Base-by-base conservation (phyloP, 2,113 vertebrate genomes). In the Ammodytes dubius region DNA sequence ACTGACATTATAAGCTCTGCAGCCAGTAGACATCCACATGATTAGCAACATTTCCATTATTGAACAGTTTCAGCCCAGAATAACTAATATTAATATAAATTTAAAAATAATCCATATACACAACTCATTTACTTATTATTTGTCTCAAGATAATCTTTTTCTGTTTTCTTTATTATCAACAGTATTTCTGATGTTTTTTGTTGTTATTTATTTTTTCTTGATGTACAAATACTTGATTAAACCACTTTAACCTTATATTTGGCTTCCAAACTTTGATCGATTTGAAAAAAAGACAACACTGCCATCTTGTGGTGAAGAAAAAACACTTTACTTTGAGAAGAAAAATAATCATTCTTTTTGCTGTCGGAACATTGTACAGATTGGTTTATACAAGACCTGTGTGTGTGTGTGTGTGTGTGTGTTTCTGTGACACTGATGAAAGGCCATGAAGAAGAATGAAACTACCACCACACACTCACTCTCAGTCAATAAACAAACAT, bases 221-320 rank as follows among this genome's bases (percentile, higher is more conserved):
- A 40, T 19, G 6, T n/a, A 13, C 50, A 42, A 49, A 58, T 65
- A 27, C 9, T 40, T 35, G 4, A 65, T 50, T 1, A 50, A 58
- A 64, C 47, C 35, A 1, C 19, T 57, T 37, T 40, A 3, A 66
- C 10, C 27, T 15, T 37, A 3, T 39, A 35, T 3, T 57, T 13
- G 11, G 13, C 64, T 35, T 35, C 37, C 2, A 45, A 71, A 58
- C 27, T 52, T n/a, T 4, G 11, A 52, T 17, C 19, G n/a, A 19
- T 42, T 40, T 52, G 35, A 59, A 71, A 72, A 79, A 56, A 12
- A n/a, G 61, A 15, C 0, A 74, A 45, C 39, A 50, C 15, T 79
- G 83, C 82, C 90, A 78, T 64, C 87, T 81, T 61, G 63, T 86
- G 84, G 80, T 63, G 10, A 74, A 64, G 15, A 69, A 70, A 27